These are phyloP conservation scores for Irena cyanogastra DNA, from an alignment of 2,113 vertebrate species.

Conservation along the genomic window DNA sequence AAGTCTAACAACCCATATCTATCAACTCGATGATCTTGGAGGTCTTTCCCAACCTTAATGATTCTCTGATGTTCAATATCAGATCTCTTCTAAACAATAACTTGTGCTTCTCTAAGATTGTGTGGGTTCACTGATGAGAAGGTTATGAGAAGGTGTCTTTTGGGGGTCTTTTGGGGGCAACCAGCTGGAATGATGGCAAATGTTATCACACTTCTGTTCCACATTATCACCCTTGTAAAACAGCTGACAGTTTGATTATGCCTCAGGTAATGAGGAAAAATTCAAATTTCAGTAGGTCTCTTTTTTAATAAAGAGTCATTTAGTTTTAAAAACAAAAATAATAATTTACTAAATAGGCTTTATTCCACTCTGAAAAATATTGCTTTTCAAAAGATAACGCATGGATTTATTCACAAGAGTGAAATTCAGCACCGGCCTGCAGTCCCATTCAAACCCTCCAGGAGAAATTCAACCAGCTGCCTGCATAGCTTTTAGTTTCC, in stretches of 20 bases:
- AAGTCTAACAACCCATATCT: background rate
- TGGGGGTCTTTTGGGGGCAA: background rate
- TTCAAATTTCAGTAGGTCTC: constrained; percentile 14
- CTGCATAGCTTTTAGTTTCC: constrained; percentile 6
- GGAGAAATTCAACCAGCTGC: constrained; percentile 63
- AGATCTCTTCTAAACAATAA: background rate
- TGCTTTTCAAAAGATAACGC: constrained; percentile 10
- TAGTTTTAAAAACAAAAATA: constrained; percentile 48
- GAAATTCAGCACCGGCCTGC: constrained; percentile 25
- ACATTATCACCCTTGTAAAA: constrained; percentile 27
- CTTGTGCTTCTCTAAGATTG: background rate
- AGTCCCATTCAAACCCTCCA: constrained; percentile 40
- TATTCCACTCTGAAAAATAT: constrained; percentile 5
- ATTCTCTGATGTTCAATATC: background rate
- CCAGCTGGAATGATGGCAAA: constrained; percentile 29
- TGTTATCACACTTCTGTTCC: background rate
- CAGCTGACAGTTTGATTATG: constrained; percentile 44
- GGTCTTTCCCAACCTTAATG: background rate
- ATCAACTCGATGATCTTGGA: background rate
- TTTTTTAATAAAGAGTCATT: constrained; percentile 55
- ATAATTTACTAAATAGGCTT: constrained; percentile 51
- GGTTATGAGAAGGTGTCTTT: background rate
- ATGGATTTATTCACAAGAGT: constrained; percentile 33
- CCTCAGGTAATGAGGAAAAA: constrained; percentile 47
- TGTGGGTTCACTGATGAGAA: background rate